Evolutionary conservation across 2,113 vertebrate genomes (phyloP), one percentile per base, ranked within the genome.

Genomic region (Syrrhaptes paradoxus): DNA sequence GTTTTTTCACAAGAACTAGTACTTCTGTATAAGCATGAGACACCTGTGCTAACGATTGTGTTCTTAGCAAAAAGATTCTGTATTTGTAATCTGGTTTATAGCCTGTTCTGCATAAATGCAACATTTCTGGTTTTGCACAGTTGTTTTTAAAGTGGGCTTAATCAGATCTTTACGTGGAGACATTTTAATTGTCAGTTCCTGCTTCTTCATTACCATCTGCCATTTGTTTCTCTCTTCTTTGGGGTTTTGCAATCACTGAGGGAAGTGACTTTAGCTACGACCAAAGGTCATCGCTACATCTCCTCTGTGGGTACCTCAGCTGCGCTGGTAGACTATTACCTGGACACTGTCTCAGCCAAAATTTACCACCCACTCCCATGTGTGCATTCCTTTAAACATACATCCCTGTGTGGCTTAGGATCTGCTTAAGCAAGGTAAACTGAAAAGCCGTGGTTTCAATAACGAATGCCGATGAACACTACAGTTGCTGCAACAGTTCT

Each of bases 401-500:
- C 6, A 59, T n/a, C 8, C 31, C 51, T 32, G 7, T 4, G 1
- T 34, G 21, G 25, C 22, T 65, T 83, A 73, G n/a, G n/a, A 46
- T 48, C 36, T 78, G 36, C 49, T 54, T 65, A 29, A 38, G 45
- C 24, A 79, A 54, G 14, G 62, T 58, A n/a, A 54, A 51, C 12
- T 48, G 55, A 45, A 55, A 18, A 66, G 18, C 2, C 7, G 20
- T 66, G 20, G 4, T 66, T 87, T 79, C 3, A 2, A 7, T 51
- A 54, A 54, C 0, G 0, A 68, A 65, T n/a, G 55, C 6, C 1
- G 11, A 28, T 59, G 20, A 6, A 2, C 20, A 28, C 54, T 22
- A 34, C 61, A 57, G 38, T 16, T 62, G 55, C 74, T 61, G 11
- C 3, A 3, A n/a, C 2, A 4, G 17, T 45, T 73, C 13, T 38